Evolutionary conservation across 2,797 vertebrate genomes (phyloP).

Genomic region (Halcyon leucocephala): DNA sequence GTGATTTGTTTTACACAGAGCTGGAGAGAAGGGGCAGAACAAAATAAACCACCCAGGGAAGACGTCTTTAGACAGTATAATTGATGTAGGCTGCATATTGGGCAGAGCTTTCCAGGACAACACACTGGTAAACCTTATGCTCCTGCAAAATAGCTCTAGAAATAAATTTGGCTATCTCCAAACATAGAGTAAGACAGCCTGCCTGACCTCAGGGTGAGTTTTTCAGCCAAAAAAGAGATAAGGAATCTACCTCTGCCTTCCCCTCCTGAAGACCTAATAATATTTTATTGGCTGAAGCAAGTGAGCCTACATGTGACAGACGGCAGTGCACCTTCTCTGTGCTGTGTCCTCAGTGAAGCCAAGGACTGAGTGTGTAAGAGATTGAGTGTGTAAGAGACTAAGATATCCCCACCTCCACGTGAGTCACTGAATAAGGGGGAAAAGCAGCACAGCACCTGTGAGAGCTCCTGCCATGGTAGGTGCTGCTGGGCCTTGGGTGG

Average conservation of each 20-base stretch:
- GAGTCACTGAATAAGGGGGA: background rate
- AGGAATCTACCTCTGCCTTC: background rate
- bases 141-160: background rate
- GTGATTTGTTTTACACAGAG: background rate
- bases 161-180: constrained; percentile 8
- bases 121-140: constrained; percentile 20
- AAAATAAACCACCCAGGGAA: background rate
- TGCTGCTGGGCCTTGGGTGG: background rate
- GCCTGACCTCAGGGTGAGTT: background rate
- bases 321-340: background rate
- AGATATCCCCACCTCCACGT: fast-evolving
- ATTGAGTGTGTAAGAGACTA: background rate
- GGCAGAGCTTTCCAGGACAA: constrained; percentile 4
- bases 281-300: background rate
- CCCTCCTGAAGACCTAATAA: background rate
- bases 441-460: background rate
- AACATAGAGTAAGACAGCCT: background rate
- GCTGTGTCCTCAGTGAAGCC: background rate
- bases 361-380: background rate
- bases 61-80: background rate
- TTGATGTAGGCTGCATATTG: background rate
- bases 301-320: background rate
- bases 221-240: background rate
- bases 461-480: background rate
- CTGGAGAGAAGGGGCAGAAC: background rate